A percentile compares a stretch with the other conserved stretches of the same genome.
phyloP scores from a whole-genome alignment of 2,888 invertebrate species.

The Junonia oenone region DNA sequence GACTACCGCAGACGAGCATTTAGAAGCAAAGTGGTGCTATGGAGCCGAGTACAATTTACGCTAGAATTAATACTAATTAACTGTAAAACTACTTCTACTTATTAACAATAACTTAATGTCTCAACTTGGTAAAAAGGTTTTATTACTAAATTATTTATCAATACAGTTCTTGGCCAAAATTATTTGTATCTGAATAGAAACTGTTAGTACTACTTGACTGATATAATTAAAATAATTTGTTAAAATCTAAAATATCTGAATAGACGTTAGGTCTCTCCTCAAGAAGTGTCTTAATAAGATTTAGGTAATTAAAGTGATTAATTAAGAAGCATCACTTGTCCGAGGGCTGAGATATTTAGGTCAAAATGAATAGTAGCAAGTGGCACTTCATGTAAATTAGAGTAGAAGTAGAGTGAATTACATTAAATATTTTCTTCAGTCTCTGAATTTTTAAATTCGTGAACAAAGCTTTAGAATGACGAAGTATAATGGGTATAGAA shows the following conservation, averaged over 20 bases:
- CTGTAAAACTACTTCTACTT: slow-evolving; percentile 20
- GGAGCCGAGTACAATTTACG: slow-evolving; percentile 56
- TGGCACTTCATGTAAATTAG: not conserved
- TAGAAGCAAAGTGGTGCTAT: slow-evolving; percentile 73
- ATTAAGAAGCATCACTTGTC: no score
- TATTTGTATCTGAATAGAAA: no score
- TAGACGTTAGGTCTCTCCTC: slow-evolving; percentile 26
- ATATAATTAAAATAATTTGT: not conserved
- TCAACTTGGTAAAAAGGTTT: no score
- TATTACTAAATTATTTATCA: no score
- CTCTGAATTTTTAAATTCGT: no score
- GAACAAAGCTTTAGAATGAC: no score
- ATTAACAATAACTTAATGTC: no score
- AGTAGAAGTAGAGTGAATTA: no score
- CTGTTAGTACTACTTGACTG: no score
- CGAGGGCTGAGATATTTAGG: not conserved
- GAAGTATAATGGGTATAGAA: no score
- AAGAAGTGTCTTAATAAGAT: not conserved
- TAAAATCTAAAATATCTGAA: not conserved
- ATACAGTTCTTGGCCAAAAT: no score
- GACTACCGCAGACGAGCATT: slow-evolving; percentile 57
- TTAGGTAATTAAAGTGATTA: not conserved
- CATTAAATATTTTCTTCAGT: no score
- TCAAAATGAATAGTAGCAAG: not conserved
- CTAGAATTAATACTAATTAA: slow-evolving; percentile 32